Evolutionary conservation across 1,140 invertebrate species (phyloP), one percentile per base, ranked within the genome.

Genomic region (Calycopis cecrops): DNA sequence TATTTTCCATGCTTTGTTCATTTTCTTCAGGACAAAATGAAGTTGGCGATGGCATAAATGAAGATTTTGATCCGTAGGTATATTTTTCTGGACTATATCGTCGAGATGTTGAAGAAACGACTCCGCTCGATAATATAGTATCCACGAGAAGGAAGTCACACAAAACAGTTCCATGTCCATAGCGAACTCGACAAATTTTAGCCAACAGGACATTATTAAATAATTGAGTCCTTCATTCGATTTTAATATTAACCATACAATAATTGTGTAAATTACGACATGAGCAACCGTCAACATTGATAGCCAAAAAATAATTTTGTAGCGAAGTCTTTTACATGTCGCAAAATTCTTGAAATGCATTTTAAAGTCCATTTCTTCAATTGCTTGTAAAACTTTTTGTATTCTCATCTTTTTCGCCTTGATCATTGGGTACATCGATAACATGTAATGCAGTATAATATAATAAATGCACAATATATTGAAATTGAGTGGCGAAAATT

Each of bases 11-110:
- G 51, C 35, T 8, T 52, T 52, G 9, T 52, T 52, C 9, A 52
- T 52, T 42, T 37, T 52, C 28, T 52, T 52, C 8, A 52, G 35
- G n/a, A 52, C 37, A 33, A 21, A 52, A 33, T 38, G n/a, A n/a
- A 52, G 28, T 38, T 52, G 51, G n/a, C 51, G 37, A 40, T 52
- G 37, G n/a, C 51, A 52, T 21, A 33, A 10, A 10, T 28, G 12
- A 6, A 52, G 28, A 33, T 52, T 52, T 12, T 40, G 35, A 7
- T 33, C 35, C 12, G 37, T 11, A 11, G 37, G 4, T 8, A n/a
- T 1, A n/a, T 8, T 18, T 2, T 6, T 10, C 7, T 52, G 35
- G 3, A 28, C 6, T 8, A 38, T 37, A 11, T 17, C 6, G 9
- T 21, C 35, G 9, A 12, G 11, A 12, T 21, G 35, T 17, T 17